These are phyloP conservation scores for Channallabes apus DNA, from an alignment of 2,797 vertebrate genomes.

Conservation along the genomic window DNA sequence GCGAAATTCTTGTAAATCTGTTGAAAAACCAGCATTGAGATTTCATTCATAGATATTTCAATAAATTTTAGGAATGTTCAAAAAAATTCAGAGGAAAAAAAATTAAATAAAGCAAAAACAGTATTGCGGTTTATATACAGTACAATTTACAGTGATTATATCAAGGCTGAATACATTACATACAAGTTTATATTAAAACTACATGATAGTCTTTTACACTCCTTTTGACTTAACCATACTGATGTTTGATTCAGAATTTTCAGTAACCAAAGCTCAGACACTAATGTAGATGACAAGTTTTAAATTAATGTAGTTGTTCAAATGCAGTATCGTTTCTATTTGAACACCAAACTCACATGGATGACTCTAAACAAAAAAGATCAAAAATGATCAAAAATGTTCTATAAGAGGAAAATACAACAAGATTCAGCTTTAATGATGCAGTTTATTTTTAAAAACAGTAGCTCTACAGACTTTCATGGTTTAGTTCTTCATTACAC, in stretches of 20 bases:
- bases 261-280: no score
- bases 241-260: background rate
- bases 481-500: background rate
- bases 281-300: no score
- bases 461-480: constrained; percentile 21
- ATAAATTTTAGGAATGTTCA: background rate
- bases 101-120: no score
- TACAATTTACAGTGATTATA: no score
- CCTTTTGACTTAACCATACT: background rate
- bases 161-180: no score
- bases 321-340: background rate
- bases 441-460: constrained; percentile 42
- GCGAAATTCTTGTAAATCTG: background rate
- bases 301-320: no score
- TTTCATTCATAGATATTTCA: background rate
- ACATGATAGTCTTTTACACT: no score
- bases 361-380: background rate
- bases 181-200: no score
- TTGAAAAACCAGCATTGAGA: background rate
- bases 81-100: background rate
- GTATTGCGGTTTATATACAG: no score
- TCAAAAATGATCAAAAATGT: no score
- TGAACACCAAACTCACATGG: background rate
- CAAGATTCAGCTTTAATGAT: background rate
- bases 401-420: background rate